Conservation (phyloP, 2,888 invertebrate genomes). For the Dryocosmus kuriphilus region DNA sequence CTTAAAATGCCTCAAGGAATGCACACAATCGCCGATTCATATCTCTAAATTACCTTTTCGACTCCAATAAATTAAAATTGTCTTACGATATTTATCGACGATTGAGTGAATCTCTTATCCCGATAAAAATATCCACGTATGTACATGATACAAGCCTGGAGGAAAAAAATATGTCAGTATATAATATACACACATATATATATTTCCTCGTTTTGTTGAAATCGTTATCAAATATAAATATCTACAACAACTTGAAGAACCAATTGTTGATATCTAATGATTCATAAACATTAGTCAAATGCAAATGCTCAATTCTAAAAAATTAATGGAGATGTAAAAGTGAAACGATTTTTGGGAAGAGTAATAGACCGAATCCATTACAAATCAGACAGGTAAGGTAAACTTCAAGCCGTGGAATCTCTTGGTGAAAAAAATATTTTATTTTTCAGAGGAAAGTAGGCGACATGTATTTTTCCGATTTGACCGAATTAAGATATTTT, state of each 20-base stretch:
- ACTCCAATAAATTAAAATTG: conserved; percentile 18
- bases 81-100: background rate
- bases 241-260: conserved; percentile 3
- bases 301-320: conserved; percentile 12
- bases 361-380: too few relatives aligned
- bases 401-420: too few relatives aligned
- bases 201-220: background rate
- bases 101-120: conserved; percentile 7
- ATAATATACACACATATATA: too few relatives aligned
- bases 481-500: too few relatives aligned
- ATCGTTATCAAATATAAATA: conserved; percentile 8
- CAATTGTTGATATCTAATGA: background rate
- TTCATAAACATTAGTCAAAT: background rate
- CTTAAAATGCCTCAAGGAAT: conserved; percentile 25
- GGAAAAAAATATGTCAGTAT: conserved; percentile 2
- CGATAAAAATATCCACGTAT: conserved; percentile 24
- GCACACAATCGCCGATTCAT: conserved; percentile 4
- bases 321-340: conserved; percentile 8
- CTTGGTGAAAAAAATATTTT: too few relatives aligned
- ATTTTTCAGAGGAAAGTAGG: too few relatives aligned
- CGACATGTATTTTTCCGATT: too few relatives aligned
- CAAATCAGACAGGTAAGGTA: too few relatives aligned
- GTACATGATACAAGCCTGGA: conserved; percentile 16
- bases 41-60: background rate
- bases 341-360: conserved; percentile 2